Evolutionary conservation across 2,797 vertebrate species (phyloP).

Genomic region (Cossypha polioptera): DNA sequence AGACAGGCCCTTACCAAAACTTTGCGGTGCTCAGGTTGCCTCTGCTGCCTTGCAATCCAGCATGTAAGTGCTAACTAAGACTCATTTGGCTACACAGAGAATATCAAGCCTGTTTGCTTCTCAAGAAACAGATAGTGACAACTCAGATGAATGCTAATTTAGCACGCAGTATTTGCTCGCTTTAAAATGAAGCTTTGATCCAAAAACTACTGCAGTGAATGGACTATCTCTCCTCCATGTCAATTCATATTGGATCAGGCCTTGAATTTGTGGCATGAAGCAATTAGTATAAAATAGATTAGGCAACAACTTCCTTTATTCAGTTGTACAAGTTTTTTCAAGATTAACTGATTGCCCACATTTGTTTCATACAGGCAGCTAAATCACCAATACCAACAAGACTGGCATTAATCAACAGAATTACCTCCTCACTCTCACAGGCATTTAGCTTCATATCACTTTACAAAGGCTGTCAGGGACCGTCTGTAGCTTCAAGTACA

Average conservation of each 20-base stretch:
- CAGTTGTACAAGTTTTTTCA: slow-evolving; percentile 26
- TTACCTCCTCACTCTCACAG: not conserved
- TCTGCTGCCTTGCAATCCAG: not conserved
- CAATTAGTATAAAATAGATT: slow-evolving; percentile 55
- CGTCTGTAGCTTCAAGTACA: not conserved
- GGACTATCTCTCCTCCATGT: not conserved
- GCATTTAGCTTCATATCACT: slow-evolving; percentile 17
- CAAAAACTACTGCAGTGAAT: not conserved
- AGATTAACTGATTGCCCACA: slow-evolving; percentile 35
- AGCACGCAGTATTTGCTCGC: not conserved
- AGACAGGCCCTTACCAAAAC: not conserved
- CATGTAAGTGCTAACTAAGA: not conserved
- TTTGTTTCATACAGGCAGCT: slow-evolving; percentile 18
- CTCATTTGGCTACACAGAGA: not conserved
- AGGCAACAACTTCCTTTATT: slow-evolving; percentile 42
- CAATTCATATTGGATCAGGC: slow-evolving; percentile 23
- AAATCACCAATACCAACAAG: slow-evolving; percentile 41
- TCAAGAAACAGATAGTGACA: not conserved
- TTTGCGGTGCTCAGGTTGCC: not conserved
- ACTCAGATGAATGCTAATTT: not conserved
- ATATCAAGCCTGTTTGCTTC: not conserved
- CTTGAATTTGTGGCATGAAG: not conserved
- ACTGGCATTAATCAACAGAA: slow-evolving; percentile 48
- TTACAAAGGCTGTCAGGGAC: slow-evolving; percentile 1
- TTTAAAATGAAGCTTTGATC: slow-evolving; percentile 1